A percentile compares a stretch with the other conserved stretches of the same genome.
These are phyloP conservation scores for Oncorhynchus keta DNA, from an alignment of 2,113 vertebrate genomes.

Conservation along the genomic window DNA sequence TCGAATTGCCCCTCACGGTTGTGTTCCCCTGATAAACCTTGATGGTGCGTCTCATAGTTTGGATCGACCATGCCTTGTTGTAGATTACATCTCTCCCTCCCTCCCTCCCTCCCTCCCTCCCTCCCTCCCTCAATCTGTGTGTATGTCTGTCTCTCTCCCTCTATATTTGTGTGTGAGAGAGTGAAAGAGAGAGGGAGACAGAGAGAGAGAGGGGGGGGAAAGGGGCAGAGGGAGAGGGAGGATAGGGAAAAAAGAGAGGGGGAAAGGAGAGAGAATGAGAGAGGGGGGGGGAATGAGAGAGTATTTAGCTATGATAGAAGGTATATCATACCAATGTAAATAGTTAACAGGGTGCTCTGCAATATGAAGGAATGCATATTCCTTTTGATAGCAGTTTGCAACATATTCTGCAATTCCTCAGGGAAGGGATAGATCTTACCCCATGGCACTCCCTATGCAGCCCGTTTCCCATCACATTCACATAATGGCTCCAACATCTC, in stretches of 20 bases:
- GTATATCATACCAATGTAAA: neutral
- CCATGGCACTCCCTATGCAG: conserved; percentile 48
- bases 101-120: too few species aligned
- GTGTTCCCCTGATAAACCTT: conserved; percentile 26
- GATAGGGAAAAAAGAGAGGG: too few species aligned
- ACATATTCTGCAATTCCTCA: conserved; percentile 26
- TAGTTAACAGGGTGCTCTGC: neutral
- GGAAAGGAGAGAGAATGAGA: neutral
- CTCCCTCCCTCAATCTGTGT: neutral
- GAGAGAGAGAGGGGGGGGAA: too few species aligned
- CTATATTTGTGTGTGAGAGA: neutral
- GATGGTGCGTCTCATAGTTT: neutral
- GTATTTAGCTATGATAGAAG: neutral
- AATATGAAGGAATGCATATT: neutral
- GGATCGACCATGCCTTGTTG: neutral
- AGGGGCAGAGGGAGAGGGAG: too few species aligned
- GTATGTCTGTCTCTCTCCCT: neutral
- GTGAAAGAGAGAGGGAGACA: too few species aligned
- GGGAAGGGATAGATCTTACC: conserved; percentile 57
- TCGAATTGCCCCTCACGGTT: conserved; percentile 49
- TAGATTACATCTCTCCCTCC: neutral
- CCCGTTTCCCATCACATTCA: conserved; percentile 54
- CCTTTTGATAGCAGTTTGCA: neutral
- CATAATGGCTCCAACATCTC: conserved; percentile 50
- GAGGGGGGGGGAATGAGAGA: neutral